Evolutionary conservation across 2,888 invertebrate genomes (phyloP).

Genomic region (Pseudolycoriella hygida): DNA sequence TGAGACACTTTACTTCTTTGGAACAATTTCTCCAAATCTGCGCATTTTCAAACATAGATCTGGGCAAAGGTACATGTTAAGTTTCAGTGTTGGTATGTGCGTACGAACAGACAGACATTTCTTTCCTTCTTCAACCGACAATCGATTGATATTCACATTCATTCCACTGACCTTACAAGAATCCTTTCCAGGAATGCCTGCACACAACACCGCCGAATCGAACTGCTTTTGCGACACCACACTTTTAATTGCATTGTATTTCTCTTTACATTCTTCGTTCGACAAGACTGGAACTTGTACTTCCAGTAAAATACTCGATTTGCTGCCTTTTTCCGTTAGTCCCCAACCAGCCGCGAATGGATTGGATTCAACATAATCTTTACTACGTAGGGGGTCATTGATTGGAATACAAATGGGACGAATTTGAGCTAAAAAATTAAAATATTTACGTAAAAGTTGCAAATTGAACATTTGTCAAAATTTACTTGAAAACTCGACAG

Average conservation of each 20-base stretch:
- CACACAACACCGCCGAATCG: slow-evolving; percentile 22
- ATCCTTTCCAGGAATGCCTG: slow-evolving; percentile 25
- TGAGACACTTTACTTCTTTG: no score
- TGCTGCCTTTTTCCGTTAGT: slow-evolving; percentile 37
- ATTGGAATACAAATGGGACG: slow-evolving; percentile 61
- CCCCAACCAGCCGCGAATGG: slow-evolving; percentile 56
- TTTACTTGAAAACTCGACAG: slow-evolving; percentile 39
- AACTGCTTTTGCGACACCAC: slow-evolving; percentile 21
- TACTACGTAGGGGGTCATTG: slow-evolving; percentile 32
- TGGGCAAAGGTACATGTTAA: no score
- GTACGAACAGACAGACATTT: no score
- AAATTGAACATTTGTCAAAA: no score
- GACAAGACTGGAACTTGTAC: slow-evolving; percentile 51
- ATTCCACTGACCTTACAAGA: slow-evolving; percentile 21
- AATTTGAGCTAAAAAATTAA: slow-evolving; percentile 47
- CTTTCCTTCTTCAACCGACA: no score
- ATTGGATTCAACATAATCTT: slow-evolving; percentile 34
- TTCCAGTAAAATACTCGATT: slow-evolving; percentile 42
- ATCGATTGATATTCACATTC: no score
- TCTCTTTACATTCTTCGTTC: slow-evolving; percentile 37
- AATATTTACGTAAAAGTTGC: slow-evolving; percentile 15
- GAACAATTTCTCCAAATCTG: no score
- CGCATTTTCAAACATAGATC: no score
- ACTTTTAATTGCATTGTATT: slow-evolving; percentile 18
- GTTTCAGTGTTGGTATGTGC: no score